Percentiles rank a stretch among this genome's conserved stretches.
phyloP scores from a whole-genome alignment of 2,797 vertebrate genomes.

The Gorsachius magnificus region DNA sequence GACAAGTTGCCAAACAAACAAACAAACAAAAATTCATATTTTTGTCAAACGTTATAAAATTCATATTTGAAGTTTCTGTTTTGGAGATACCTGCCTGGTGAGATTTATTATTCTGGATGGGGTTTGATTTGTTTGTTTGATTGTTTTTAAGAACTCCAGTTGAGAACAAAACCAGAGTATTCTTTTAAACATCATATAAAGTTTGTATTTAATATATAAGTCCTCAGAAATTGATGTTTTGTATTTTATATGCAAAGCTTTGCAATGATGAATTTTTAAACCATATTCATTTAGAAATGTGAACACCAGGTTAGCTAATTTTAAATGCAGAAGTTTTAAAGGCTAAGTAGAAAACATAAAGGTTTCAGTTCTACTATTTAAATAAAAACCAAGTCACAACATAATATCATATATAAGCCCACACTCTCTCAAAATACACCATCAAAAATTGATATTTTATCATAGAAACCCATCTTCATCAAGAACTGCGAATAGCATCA shows the following conservation, averaged over 20 bases:
- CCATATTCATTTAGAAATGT: background rate
- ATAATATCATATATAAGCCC: background rate
- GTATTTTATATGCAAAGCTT: background rate
- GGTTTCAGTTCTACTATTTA: background rate
- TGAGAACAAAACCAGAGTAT: background rate
- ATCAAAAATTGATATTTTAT: background rate
- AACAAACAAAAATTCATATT: background rate
- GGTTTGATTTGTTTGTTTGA: background rate
- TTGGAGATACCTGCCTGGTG: background rate
- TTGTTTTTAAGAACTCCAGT: background rate
- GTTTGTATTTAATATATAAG: background rate
- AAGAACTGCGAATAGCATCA: background rate
- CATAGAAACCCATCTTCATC: background rate
- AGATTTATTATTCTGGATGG: background rate
- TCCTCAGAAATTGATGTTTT: background rate
- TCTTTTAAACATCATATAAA: background rate
- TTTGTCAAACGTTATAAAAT: background rate
- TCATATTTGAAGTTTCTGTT: background rate
- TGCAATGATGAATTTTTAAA: background rate
- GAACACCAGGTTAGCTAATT: background rate
- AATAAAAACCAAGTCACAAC: background rate
- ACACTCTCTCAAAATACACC: background rate
- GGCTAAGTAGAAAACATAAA: background rate
- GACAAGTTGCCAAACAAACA: background rate
- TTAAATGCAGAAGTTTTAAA: background rate